Evolutionary conservation across 2,888 invertebrate genomes (phyloP), one percentile per base, ranked within the genome.

Genomic region (Cancer borealis): DNA sequence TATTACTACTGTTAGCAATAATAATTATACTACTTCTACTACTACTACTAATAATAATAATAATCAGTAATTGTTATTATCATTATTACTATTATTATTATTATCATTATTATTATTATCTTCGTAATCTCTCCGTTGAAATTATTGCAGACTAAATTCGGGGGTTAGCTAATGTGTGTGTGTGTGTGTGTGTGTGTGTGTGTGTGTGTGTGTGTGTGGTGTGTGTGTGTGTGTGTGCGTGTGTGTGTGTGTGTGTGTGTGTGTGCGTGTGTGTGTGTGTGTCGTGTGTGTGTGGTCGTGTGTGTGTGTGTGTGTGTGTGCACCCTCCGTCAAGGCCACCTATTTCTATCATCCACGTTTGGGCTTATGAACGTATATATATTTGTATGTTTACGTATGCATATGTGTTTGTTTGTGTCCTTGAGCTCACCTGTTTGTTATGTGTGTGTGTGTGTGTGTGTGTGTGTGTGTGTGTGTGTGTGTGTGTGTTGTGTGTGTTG

Each of bases 221-320:
- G 79, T 79, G 79, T 79, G 79, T 79, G 79, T 79, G 79, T 79
- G 30, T 79, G 30, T 79, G 73, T 73, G 73, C 17, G 79, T 79
- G 79, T 79, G 79, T 79, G 79, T 79, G 79, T 79, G 79, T 79
- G 79, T 79, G 79, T 79, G 79, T 79, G 79, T 79, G 79, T 79
- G 79, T 79, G 79, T 79, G 79, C 30, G 79, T 79, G 79, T 79
- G 79, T 79, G 79, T 79, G 30, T 79, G 30, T 79, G 73, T 73
- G 73, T 73, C n/a, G 26, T 73, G 73, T 26, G 73, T 73, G 73
- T 73, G 73, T n/a, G 26, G 3, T 3, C 26, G 73, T 73, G 73
- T n/a, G 79, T 79, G 79, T 79, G 79, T 79, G 79, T 79, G 79
- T 79, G 79, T 79, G 79, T 79, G 79, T 79, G 79, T 26, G 79